phyloP scores from a whole-genome alignment of 2,797 vertebrate genomes.

The Trichosurus vulpecula region DNA sequence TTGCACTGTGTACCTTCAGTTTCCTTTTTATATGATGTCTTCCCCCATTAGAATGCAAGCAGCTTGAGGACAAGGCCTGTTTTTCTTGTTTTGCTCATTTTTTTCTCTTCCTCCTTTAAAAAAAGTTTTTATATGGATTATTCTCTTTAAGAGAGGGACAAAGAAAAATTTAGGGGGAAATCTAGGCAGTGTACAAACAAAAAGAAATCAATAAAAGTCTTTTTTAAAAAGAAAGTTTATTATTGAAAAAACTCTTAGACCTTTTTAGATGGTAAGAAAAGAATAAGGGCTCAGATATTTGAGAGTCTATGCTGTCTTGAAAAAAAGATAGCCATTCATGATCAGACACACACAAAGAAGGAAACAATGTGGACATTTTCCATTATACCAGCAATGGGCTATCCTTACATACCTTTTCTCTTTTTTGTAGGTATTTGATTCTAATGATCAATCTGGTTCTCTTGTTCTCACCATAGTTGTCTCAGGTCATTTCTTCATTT shows the following conservation, averaged over 20 bases:
- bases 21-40: neutral
- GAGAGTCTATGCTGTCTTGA: neutral
- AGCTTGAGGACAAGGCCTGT: neutral
- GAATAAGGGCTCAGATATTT: neutral
- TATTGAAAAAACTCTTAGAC: neutral
- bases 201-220: neutral
- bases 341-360: neutral
- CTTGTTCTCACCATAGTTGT: conserved; percentile 90
- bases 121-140: neutral
- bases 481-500: conserved; percentile 93
- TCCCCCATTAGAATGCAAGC: neutral
- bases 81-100: neutral
- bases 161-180: neutral
- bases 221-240: neutral
- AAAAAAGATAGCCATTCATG: neutral
- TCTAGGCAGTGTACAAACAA: neutral
- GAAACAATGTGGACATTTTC: neutral
- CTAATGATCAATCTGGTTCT: conserved; percentile 84
- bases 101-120: neutral
- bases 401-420: conserved; percentile 30
- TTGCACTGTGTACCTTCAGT: neutral
- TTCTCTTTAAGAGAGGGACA: neutral
- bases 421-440: conserved; percentile 89
- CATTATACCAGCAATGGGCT: conserved; percentile 1
- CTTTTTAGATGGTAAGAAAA: neutral